Conservation (phyloP, 2,797 vertebrate genomes). For the Gambusia yucatana region DNA sequence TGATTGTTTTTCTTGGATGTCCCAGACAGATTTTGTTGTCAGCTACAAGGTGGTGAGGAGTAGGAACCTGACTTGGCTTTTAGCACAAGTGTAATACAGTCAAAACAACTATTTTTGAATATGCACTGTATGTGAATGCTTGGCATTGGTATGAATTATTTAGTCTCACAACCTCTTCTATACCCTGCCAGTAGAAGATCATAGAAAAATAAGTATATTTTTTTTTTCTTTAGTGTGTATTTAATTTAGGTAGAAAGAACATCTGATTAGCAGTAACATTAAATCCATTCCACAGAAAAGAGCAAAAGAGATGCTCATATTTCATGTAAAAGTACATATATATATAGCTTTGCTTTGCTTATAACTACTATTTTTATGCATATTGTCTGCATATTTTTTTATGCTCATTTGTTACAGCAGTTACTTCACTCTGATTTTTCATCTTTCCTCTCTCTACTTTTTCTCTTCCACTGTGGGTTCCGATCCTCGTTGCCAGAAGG, state of each 20-base stretch:
- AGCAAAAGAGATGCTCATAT: background rate
- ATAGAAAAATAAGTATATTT: background rate
- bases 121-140: background rate
- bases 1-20: constrained; percentile 17
- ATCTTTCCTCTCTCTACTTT: background rate
- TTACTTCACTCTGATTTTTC: background rate
- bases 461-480: background rate
- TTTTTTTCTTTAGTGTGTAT: background rate
- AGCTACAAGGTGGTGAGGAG: constrained; percentile 9
- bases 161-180: background rate
- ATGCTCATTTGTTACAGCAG: background rate
- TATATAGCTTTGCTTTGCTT: background rate
- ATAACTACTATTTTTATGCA: background rate
- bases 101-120: background rate
- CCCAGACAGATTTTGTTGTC: constrained; percentile 24
- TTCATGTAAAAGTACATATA: background rate
- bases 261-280: background rate
- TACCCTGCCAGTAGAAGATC: background rate
- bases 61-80: constrained; percentile 3
- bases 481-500: background rate
- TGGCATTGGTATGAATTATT: background rate
- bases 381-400: background rate
- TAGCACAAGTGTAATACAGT: background rate
- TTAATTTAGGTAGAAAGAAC: background rate
- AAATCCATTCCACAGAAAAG: background rate